Conservation (phyloP, 1,140 invertebrate species). For the Druon quercuslanigerum region DNA sequence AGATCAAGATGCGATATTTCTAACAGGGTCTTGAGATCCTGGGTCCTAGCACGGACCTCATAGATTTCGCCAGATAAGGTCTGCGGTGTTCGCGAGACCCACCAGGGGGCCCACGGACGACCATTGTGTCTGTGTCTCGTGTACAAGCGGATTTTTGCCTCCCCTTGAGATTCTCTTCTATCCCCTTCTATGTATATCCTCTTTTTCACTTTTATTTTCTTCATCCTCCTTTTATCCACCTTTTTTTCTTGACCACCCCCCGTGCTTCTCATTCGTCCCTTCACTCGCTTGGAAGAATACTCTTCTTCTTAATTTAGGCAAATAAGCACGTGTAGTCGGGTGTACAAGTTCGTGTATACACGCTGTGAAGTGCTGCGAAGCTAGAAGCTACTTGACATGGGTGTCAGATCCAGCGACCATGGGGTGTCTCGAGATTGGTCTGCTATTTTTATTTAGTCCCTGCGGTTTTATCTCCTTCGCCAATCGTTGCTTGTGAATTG, state of each 20-base stretch:
- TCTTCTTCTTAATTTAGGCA: constrained; percentile 57
- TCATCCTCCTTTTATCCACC: neutral
- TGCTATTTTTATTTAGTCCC: neutral
- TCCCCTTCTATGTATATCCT: constrained; percentile 41
- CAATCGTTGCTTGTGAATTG: neutral
- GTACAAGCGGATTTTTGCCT: constrained; percentile 30
- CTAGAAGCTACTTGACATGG: constrained; percentile 41
- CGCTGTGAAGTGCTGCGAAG: constrained; percentile 39
- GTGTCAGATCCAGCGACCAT: constrained; percentile 17
- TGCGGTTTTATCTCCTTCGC: neutral
- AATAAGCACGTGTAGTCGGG: constrained; percentile 49
- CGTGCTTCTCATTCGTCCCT: constrained; percentile 30
- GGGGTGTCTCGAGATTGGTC: constrained; percentile 32
- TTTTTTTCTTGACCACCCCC: constrained; percentile 28
- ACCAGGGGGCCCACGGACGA: constrained; percentile 62
- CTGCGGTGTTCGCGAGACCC: constrained; percentile 67
- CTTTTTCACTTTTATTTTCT: constrained; percentile 36
- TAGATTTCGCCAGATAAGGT: constrained; percentile 66
- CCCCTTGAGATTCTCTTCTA: neutral
- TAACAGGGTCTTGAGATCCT: constrained; percentile 64
- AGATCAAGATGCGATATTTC: constrained; percentile 69
- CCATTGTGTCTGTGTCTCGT: constrained; percentile 58
- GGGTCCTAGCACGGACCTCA: constrained; percentile 54
- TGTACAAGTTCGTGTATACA: constrained; percentile 52
- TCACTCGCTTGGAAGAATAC: constrained; percentile 40